These are phyloP conservation scores for Hycleus cichorii DNA, from an alignment of 1,140 invertebrate genomes.

Conservation along the genomic window DNA sequence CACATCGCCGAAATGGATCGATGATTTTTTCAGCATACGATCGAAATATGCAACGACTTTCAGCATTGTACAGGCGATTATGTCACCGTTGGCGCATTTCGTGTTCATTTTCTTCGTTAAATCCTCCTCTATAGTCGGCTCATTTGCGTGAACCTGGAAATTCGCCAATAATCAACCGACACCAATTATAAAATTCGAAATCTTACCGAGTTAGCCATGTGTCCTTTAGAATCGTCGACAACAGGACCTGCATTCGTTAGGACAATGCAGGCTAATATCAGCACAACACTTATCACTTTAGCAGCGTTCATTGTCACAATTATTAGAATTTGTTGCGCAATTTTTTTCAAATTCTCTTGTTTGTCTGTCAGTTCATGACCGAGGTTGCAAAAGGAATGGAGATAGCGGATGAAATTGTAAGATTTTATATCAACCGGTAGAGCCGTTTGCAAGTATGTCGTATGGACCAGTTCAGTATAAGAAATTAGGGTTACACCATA, in stretches of 20 bases:
- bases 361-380: conserved; percentile 29
- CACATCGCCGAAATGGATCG: conserved; percentile 65
- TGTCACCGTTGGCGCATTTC: conserved; percentile 66
- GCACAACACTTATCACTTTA: conserved; percentile 37
- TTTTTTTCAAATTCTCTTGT: conserved; percentile 5
- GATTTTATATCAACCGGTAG: conserved; percentile 37
- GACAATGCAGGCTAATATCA: conserved; percentile 24
- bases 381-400: conserved; percentile 39
- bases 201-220: conserved; percentile 37
- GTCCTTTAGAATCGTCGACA: conserved; percentile 33
- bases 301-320: conserved; percentile 32
- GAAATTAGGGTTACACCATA: conserved; percentile 36
- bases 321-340: neutral
- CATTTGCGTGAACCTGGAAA: conserved; percentile 34
- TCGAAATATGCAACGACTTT: conserved; percentile 76
- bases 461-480: conserved; percentile 41
- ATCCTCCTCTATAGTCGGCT: conserved; percentile 52
- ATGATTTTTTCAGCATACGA: conserved; percentile 67
- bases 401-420: conserved; percentile 29
- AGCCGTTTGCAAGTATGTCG: conserved; percentile 37
- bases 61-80: conserved; percentile 69
- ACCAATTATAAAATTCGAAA: neutral
- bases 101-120: conserved; percentile 63
- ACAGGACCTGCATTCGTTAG: conserved; percentile 33
- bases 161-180: neutral